Base-by-base conservation (phyloP, 1,140 invertebrate species). In the Drosophila ogumai region DNA sequence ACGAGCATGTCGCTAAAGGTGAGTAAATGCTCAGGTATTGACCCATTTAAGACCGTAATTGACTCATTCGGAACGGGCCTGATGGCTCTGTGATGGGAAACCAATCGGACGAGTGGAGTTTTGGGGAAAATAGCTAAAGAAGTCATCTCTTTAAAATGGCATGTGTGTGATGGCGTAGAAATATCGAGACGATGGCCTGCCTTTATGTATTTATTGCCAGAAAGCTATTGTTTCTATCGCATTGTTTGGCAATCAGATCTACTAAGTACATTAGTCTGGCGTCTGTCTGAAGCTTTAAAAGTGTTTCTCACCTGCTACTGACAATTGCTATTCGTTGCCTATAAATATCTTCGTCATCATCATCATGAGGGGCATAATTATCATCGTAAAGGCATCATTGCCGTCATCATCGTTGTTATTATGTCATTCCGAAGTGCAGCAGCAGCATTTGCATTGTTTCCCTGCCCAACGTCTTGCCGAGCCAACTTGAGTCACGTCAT, bases 1-100 rank as follows among this genome's bases (percentile, higher is more conserved):
- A 69, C 38, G 10, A 88, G 63, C 64, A 88, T 88, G 84, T 88
- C 84, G 75, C 84, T 88, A 60, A 88, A 88, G 85, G 84, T 88
- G 50, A 90, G 84, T 87, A 63, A 77, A 77, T 67, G 73, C 63
- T 67, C 74, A 67, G 58, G 31, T 34, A 46, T 68, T 87, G 84
- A 87, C 82, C 82, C 41, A 82, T 79, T 54, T 68, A 34, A 17
- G 36, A 34, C n/a, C 12, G 19, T 17, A 67, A 69, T 58, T 44
- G 38, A 56, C 54, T 50, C 55, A 64, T 56, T 61, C 44, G 31
- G n/a, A 59, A 49, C 36, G 40, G 47, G 66, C 47, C 38, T 44
- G 25, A n/a, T 47, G 12, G 58, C n/a, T 66, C 12, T 38, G 60
- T 10, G 40, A 49, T 58, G 43, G 65, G 43, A 47, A 44, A 31